Evolutionary conservation across 2,888 invertebrate species (phyloP).

Genomic region (Sesia apiformis): DNA sequence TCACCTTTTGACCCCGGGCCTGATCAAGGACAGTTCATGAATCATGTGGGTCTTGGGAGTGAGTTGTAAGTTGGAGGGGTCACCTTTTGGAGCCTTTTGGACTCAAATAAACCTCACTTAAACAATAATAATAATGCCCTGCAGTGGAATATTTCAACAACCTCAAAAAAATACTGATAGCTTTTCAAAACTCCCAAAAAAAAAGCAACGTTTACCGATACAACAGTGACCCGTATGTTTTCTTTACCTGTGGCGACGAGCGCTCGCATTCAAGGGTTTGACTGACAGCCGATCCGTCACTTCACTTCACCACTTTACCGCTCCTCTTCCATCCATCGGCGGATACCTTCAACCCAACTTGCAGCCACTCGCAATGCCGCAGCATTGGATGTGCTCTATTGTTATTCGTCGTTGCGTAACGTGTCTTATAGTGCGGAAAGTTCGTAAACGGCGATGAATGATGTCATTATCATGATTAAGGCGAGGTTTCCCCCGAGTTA

Average conservation of each 20-base stretch:
- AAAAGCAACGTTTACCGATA: not conserved
- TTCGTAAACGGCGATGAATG: slow-evolving; percentile 59
- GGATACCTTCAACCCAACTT: not conserved
- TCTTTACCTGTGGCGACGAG: slow-evolving; percentile 40
- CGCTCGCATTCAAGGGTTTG: slow-evolving; percentile 40
- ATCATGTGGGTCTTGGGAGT: no score
- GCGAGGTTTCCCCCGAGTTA: slow-evolving; percentile 48
- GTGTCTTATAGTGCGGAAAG: slow-evolving; percentile 16
- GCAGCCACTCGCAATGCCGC: slow-evolving; percentile 1
- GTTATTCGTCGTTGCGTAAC: slow-evolving; percentile 10
- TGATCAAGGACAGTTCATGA: no score
- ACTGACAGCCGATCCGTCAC: slow-evolving; percentile 43
- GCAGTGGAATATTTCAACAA: no score
- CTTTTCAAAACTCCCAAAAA: no score
- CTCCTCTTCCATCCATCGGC: slow-evolving; percentile 18
- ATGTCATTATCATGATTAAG: slow-evolving; percentile 65
- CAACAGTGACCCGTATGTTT: slow-evolving; percentile 22
- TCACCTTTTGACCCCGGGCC: no score
- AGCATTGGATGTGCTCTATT: slow-evolving; percentile 19
- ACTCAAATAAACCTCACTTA: no score
- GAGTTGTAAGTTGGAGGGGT: no score
- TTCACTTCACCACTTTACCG: slow-evolving; percentile 10
- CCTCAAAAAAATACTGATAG: no score
- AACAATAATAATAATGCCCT: no score
- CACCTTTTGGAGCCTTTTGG: no score